These are phyloP conservation scores for Maccullochella peelii DNA, from an alignment of 2,113 vertebrate species.

Conservation along the genomic window DNA sequence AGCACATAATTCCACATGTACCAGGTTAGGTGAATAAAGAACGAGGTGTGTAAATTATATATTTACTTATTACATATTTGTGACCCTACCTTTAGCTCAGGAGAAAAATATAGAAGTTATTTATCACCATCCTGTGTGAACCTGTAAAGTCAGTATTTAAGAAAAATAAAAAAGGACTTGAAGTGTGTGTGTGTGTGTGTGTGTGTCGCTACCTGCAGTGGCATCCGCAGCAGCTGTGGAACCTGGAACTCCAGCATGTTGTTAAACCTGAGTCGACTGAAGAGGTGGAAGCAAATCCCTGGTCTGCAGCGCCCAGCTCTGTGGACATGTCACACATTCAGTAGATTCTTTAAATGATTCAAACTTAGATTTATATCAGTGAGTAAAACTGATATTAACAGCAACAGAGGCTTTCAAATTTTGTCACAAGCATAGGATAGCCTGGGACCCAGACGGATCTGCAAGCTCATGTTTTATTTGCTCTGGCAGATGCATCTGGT, in stretches of 20 bases:
- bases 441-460: too few relatives aligned
- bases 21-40: too few relatives aligned
- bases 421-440: too few relatives aligned
- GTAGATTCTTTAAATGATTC: neutral
- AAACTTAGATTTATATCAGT: neutral
- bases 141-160: neutral
- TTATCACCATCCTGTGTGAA: neutral
- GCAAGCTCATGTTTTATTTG: too few relatives aligned
- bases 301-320: constrained; percentile 95
- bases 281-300: constrained; percentile 94
- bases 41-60: too few relatives aligned
- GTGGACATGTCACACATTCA: constrained; percentile 25
- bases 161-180: neutral
- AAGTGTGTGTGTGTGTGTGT: neutral
- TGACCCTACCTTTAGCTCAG: too few relatives aligned
- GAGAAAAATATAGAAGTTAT: neutral
- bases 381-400: neutral
- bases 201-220: constrained; percentile 88
- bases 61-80: too few relatives aligned
- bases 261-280: constrained; percentile 90
- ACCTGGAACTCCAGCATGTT: constrained; percentile 95
- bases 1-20: too few relatives aligned
- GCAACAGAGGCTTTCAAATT: neutral
- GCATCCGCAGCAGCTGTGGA: constrained; percentile 94
- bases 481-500: too few relatives aligned